phyloP scores from a whole-genome alignment of 2,113 vertebrate species.

The Rhadina sibilatrix region DNA sequence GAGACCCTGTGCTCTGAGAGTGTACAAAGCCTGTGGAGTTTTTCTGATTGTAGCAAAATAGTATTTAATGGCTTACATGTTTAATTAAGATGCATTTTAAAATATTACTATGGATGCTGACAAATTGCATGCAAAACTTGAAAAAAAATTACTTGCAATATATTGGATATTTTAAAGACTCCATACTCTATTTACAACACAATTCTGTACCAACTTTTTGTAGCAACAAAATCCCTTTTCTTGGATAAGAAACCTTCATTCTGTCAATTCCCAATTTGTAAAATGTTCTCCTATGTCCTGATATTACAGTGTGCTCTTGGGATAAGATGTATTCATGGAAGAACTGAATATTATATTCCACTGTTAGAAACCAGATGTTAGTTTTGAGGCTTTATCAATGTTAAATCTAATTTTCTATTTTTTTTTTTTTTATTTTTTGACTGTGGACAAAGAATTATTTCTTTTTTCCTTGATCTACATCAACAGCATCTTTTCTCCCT shows the following conservation, averaged over 20 bases:
- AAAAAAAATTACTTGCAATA: not conserved
- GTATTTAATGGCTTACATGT: not conserved
- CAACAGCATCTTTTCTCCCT: not conserved
- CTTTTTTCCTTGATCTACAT: not conserved
- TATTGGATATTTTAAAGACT: not conserved
- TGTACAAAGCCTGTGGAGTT: not conserved
- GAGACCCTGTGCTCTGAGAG: not conserved
- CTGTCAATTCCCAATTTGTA: not conserved
- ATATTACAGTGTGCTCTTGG: not conserved
- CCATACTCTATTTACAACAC: not conserved
- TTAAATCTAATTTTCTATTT: not conserved
- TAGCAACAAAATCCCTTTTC: not conserved
- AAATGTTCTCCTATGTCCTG: not conserved
- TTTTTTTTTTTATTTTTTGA: not conserved
- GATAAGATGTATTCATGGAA: not conserved
- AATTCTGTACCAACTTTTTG: not conserved
- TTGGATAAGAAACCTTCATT: not conserved
- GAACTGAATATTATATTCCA: not conserved
- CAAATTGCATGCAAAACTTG: not conserved
- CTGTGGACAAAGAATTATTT: not conserved
- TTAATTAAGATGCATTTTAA: not conserved
- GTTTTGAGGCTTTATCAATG: not conserved
- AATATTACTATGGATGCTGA: rapidly evolving
- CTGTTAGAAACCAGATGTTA: not conserved
- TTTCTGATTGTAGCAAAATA: not conserved